These are phyloP conservation scores for Micromesistius poutassou DNA, from an alignment of 2,797 vertebrate species.

Conservation along the genomic window DNA sequence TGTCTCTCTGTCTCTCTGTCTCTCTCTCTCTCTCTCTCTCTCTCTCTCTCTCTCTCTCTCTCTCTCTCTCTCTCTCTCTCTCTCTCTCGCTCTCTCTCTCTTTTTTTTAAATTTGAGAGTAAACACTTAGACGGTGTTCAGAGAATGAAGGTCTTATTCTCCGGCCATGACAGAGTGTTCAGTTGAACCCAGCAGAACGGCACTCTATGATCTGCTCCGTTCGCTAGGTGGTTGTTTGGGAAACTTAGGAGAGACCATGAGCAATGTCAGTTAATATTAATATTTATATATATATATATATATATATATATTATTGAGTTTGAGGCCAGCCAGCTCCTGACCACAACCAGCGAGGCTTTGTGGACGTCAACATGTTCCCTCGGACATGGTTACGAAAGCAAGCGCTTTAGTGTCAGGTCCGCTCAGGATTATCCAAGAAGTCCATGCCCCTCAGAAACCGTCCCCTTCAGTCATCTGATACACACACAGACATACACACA, in stretches of 20 bases:
- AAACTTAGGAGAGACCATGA: too few relatives aligned
- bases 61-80: too few relatives aligned
- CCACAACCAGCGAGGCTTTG: slow-evolving; percentile 32
- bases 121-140: slow-evolving; percentile 13
- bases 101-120: slow-evolving; percentile 46
- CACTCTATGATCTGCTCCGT: not conserved
- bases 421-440: slow-evolving; percentile 34
- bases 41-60: too few relatives aligned
- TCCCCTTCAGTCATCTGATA: slow-evolving; percentile 26
- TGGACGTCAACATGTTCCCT: slow-evolving; percentile 35
- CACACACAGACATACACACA: too few relatives aligned
- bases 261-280: too few relatives aligned
- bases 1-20: too few relatives aligned
- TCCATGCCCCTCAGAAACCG: slow-evolving; percentile 27
- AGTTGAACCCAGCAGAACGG: slow-evolving; percentile 11
- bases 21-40: not conserved
- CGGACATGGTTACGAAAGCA: slow-evolving; percentile 24
- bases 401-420: slow-evolving; percentile 38
- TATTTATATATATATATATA: not conserved
- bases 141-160: slow-evolving; percentile 9
- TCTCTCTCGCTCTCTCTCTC: too few relatives aligned
- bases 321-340: slow-evolving; percentile 11
- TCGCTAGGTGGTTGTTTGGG: too few relatives aligned
- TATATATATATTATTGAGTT: not conserved
- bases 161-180: slow-evolving; percentile 25